Conservation (phyloP, 2,113 vertebrate genomes). For the Dromaius novaehollandiae region DNA sequence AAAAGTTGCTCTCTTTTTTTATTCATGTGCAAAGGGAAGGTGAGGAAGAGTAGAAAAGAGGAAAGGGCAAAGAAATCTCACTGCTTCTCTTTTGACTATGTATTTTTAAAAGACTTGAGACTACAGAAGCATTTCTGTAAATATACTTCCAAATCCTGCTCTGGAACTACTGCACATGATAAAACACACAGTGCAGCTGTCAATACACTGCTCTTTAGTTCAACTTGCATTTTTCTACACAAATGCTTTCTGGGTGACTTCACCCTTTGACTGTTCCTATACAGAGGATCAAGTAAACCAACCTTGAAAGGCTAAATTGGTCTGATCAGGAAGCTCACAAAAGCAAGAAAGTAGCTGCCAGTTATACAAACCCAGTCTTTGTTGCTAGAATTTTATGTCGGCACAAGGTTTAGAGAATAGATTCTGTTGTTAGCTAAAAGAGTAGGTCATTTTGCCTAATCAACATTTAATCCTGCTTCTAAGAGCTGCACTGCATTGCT, state of each 20-base stretch:
- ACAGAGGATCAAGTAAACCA: neutral
- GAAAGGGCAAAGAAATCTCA: neutral
- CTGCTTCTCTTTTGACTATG: neutral
- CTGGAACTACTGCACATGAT: accelerated
- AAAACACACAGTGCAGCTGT: neutral
- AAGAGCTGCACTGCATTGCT: neutral
- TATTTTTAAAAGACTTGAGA: neutral
- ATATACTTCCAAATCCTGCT: neutral
- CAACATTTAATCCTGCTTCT: neutral
- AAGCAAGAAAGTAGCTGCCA: neutral
- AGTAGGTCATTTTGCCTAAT: neutral
- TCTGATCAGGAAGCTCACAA: neutral
- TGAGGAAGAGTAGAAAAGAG: neutral
- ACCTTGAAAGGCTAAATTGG: slow-evolving; percentile 6
- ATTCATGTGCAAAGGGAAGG: neutral
- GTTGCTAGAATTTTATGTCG: neutral
- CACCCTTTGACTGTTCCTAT: neutral
- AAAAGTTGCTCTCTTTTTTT: neutral
- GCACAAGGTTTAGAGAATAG: neutral
- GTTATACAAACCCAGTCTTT: neutral
- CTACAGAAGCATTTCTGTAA: neutral
- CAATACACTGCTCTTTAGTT: neutral
- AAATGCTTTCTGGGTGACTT: slow-evolving; percentile 29
- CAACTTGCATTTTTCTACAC: slow-evolving; percentile 3
- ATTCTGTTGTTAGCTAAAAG: neutral